These are phyloP conservation scores for Myathropa florea DNA, from an alignment of 2,888 invertebrate species.

Conservation along the genomic window DNA sequence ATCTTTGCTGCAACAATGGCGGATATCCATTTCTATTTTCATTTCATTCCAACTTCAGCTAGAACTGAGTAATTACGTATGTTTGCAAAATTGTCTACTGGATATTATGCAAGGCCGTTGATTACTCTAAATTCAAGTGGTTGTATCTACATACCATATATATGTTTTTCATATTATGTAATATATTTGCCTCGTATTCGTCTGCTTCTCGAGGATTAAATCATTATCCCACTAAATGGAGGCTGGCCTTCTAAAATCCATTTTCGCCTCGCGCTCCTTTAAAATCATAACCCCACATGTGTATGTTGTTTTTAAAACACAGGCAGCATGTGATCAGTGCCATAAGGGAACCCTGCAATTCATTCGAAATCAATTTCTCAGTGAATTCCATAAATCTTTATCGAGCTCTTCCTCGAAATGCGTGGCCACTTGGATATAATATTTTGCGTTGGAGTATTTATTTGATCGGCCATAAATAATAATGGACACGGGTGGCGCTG, in stretches of 20 bases:
- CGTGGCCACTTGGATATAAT: constrained; percentile 39
- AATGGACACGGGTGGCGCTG: constrained; percentile 53
- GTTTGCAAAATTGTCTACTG: constrained; percentile 23
- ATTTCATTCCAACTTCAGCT: constrained; percentile 26
- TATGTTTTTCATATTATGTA: constrained; percentile 10
- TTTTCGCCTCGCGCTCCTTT: neutral
- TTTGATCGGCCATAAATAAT: constrained; percentile 61
- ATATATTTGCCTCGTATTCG: constrained; percentile 12
- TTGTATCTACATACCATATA: constrained; percentile 4
- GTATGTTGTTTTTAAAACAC: neutral
- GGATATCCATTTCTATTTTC: constrained; percentile 28
- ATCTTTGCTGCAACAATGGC: constrained; percentile 30
- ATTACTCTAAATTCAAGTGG: constrained; percentile 13
- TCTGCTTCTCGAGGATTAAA: constrained; percentile 34
- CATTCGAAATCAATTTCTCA: constrained; percentile 32
- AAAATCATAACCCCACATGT: neutral
- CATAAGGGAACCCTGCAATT: neutral
- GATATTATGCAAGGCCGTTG: constrained; percentile 25
- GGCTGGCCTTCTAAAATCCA: neutral
- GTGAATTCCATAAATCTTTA: constrained; percentile 46
- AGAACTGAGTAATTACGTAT: constrained; percentile 1
- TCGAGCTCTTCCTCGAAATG: constrained; percentile 25
- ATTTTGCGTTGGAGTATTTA: constrained; percentile 36
- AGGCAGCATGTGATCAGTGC: neutral
- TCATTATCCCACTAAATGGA: constrained; percentile 2